Base-by-base conservation (phyloP, 2,797 vertebrate species). In the Chelmon rostratus region DNA sequence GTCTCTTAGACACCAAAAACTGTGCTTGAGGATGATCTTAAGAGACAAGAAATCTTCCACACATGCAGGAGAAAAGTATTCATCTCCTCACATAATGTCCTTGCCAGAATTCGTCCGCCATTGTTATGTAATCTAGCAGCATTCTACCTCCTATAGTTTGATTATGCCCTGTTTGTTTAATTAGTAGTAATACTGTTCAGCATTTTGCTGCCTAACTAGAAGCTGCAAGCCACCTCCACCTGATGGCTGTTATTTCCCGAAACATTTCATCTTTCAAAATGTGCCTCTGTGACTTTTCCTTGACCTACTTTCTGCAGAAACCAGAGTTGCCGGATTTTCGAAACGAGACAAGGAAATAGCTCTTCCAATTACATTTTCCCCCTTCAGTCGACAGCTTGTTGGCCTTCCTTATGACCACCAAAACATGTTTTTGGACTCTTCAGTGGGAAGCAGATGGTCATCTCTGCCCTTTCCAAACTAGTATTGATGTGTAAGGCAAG, bases 51-150 rank as follows among this genome's bases (percentile, higher is more conserved):
- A 80, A 63, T 79, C 53, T 58, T 79, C 49, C 25, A 68, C 56
- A 81, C n/a, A 37, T 76, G 56, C 61, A 61, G 78, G 74, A 83
- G 73, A 73, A 81, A 82, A 85, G 86, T 79, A 44, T 82, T 89
- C 73, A 76, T 84, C 81, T 86, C 70, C 83, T 92, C 87, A 84
- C 82, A 83, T 76, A 86, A 81, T n/a, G n/a, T 78, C 87, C 84
- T 88, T 83, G 78, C 83, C 78, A 81, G 71, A 78, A 81, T 85
- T 87, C 82, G 79, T 88, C 81, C 86, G 76, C 68, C 68, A 50
- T 83, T 92, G 88, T 94, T 93, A 93, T 90, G 82, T 89, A 92
- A 94, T 92, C 82, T 88, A 83, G 71, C 84, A 86, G 68, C 44
- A 77, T 71, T 28, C 72, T 71, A 56, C 61, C 73, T 85, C 81